phyloP scores from a whole-genome alignment of 2,797 vertebrate genomes.

The Phrynocephalus vlangalii region DNA sequence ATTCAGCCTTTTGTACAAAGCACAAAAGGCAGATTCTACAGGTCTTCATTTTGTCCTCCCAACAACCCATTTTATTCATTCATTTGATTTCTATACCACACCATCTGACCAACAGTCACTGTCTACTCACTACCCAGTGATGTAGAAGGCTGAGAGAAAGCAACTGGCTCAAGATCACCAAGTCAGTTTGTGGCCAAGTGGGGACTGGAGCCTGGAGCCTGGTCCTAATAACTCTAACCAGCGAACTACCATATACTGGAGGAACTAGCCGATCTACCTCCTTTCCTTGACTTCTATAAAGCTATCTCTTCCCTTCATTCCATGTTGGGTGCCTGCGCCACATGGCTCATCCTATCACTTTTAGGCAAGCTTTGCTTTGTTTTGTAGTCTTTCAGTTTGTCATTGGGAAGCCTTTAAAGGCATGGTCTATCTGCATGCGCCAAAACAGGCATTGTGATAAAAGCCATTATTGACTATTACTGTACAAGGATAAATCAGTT shows the following conservation, averaged over 20 bases:
- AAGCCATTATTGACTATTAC: too few relatives aligned
- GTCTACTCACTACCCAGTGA: too few relatives aligned
- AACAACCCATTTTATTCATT: not conserved
- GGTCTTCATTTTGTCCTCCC: not conserved
- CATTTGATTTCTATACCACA: too few relatives aligned
- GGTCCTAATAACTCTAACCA: not conserved
- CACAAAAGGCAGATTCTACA: not conserved
- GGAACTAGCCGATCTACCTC: not conserved
- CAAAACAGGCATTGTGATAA: not conserved
- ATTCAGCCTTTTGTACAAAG: not conserved
- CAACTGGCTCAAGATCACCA: not conserved
- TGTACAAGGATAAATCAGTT: not conserved
- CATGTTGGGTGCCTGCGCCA: not conserved
- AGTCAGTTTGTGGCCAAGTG: not conserved
- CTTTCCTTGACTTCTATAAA: not conserved
- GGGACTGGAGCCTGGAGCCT: not conserved
- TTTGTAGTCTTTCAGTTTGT: too few relatives aligned
- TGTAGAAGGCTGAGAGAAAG: not conserved
- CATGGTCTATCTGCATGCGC: not conserved
- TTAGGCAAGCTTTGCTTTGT: not conserved
- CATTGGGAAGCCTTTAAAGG: too few relatives aligned
- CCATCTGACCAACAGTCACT: too few relatives aligned
- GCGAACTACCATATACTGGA: not conserved
- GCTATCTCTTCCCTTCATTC: not conserved
- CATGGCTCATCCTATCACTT: not conserved